These are phyloP conservation scores for Hybognathus amarus DNA, from an alignment of 2,797 vertebrate species.

Conservation along the genomic window DNA sequence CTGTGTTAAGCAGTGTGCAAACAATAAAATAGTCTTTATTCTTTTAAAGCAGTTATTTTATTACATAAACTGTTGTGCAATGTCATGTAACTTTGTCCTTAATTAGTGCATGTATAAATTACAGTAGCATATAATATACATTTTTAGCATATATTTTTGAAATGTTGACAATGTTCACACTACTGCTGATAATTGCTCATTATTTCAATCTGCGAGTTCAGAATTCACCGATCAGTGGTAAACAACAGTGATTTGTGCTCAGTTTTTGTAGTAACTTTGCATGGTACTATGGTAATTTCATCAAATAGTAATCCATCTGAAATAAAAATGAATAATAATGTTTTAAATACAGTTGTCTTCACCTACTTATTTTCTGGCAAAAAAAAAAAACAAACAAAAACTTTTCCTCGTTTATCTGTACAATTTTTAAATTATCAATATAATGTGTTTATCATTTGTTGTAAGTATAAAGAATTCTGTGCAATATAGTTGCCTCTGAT, in stretches of 20 bases:
- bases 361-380: neutral
- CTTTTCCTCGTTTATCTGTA: neutral
- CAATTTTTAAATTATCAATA: neutral
- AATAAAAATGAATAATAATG: constrained; percentile 29
- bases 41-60: too few relatives aligned
- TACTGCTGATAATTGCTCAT: neutral
- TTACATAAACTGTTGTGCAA: too few relatives aligned
- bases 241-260: neutral
- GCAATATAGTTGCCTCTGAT: neutral
- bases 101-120: neutral
- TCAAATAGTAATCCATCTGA: neutral
- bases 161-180: neutral
- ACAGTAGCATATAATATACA: too few relatives aligned
- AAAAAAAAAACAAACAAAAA: neutral
- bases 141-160: neutral
- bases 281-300: neutral
- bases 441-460: neutral
- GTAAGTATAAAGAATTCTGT: neutral
- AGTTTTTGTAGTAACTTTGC: neutral
- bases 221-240: neutral
- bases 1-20: neutral
- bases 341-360: constrained; percentile 3
- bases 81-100: too few relatives aligned
- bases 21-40: neutral
- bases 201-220: neutral